Evolutionary conservation across 2,888 invertebrate species (phyloP).

Genomic region (Limnephilus auricula): DNA sequence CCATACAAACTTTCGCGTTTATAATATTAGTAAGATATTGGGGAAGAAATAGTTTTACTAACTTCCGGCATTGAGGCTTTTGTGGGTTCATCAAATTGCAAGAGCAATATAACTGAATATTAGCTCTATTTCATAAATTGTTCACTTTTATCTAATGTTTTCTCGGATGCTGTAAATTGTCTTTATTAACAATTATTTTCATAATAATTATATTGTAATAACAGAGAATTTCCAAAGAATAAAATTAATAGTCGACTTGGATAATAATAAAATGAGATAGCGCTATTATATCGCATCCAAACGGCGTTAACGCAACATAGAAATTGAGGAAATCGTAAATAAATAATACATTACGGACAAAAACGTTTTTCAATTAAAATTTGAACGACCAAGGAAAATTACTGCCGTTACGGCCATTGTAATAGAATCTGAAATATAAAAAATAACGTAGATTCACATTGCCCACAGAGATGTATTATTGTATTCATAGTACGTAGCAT

Average conservation of each 20-base stretch:
- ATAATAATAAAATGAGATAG: neutral
- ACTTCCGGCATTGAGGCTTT: neutral
- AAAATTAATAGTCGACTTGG: neutral
- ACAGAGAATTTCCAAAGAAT: neutral
- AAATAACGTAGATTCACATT: neutral
- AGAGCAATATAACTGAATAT: neutral
- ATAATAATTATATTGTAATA: neutral
- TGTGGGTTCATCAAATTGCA: neutral
- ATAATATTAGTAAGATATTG: no score
- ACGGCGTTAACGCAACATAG: neutral
- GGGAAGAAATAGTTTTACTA: neutral
- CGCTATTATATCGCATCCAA: neutral
- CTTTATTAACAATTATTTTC: neutral
- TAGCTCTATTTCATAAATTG: no score
- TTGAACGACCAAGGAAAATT: slow-evolving; percentile 4
- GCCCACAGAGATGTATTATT: neutral
- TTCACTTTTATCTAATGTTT: no score
- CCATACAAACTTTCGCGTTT: no score
- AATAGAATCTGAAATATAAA: slow-evolving; percentile 16
- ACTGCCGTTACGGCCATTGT: slow-evolving; percentile 18
- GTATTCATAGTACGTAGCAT: neutral
- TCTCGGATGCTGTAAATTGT: neutral
- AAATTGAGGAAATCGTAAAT: slow-evolving; percentile 6
- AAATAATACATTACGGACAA: slow-evolving; percentile 2
- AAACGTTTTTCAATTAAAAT: slow-evolving; percentile 22